Conservation (phyloP, 53 echinoderm and acorn worm genomes). For the Henricia sp. region DNA sequence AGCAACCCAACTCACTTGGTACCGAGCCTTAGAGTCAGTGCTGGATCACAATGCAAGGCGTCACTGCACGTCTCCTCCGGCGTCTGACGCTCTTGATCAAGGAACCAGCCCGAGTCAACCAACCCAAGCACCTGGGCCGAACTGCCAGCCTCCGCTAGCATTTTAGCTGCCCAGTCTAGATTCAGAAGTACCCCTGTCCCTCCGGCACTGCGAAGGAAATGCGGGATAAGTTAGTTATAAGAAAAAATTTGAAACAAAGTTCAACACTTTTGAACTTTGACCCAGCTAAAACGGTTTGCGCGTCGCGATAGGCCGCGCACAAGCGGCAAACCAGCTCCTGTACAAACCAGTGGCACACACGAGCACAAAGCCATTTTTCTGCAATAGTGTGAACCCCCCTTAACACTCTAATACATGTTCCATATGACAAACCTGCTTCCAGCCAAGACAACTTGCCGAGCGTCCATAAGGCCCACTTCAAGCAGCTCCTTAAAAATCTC, state of each 20-base stretch:
- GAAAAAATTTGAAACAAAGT: no score
- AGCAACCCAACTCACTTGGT: slow-evolving; percentile 71
- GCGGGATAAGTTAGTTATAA: no score
- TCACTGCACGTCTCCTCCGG: slow-evolving; percentile 63
- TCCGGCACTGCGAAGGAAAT: slow-evolving; percentile 68
- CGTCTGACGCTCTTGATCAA: slow-evolving; percentile 74
- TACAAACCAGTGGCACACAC: no score
- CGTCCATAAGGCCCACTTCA: slow-evolving; percentile 70
- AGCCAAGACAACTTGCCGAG: slow-evolving; percentile 87
- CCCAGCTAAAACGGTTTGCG: no score
- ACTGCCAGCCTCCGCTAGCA: slow-evolving; percentile 78
- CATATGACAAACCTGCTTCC: slow-evolving; percentile 85
- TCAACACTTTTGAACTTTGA: no score
- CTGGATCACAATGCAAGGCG: slow-evolving; percentile 79
- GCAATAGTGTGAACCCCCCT: no score
- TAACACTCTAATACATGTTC: no score
- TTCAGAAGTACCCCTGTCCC: slow-evolving; percentile 93
- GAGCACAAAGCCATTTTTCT: no score
- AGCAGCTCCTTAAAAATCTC: slow-evolving; percentile 84
- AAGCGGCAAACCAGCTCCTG: no score
- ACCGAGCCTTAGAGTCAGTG: slow-evolving; percentile 76
- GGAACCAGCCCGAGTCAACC: slow-evolving; percentile 93
- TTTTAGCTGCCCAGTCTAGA: slow-evolving; percentile 70
- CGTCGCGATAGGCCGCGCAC: no score
- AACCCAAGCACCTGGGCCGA: slow-evolving; percentile 78